Base-by-base conservation (phyloP, 2,797 vertebrate genomes). In the Taeniopygia guttata region DNA sequence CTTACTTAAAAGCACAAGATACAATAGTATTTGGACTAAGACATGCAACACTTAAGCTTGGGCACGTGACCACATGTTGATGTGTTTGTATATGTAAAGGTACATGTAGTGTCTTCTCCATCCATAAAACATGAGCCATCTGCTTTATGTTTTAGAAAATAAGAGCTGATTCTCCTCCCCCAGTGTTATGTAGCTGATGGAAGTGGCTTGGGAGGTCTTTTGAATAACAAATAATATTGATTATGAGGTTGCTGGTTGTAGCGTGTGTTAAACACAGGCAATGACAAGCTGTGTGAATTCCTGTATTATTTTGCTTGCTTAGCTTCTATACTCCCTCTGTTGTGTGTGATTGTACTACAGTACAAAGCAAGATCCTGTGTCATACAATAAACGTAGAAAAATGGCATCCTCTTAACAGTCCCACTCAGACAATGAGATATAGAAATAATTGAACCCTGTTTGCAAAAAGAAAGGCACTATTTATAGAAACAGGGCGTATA, bases 71-170 rank as follows among this genome's bases (percentile, higher is more conserved):
- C 27, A 7, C 40, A 12, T 17, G 27, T 38, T 60, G 58, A 43
- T 82, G 54, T 40, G 30, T 64, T 26, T 78, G 36, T 84, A 5
- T 55, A 29, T 30, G 49, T 54, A 43, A 45, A 79, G 70, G 36
- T 62, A 32, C 14, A 7, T 2, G 29, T 68, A 8, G 8, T 38
- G 13, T 23, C 58, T 45, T 43, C 40, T 70, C 74, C 23, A 51
- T 94, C 85, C 66, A 89, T 80, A 85, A 92, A 94, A 68, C 46
- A 92, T 93, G 26, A 89, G 36, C 68, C 56, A 91, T 89, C 72
- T 91, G 89, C 87, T 72, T 20, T 27, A 34, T 36, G 16, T 58
- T 72, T 85, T 64, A 46, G 73, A 58, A 89, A 64, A 60, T 13
- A 82, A 83, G 52, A 59, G 70, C 43, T 45, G 51, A 52, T 63